These are phyloP conservation scores for Prochilodus magdalenae DNA, from an alignment of 2,113 vertebrate genomes.

Conservation along the genomic window DNA sequence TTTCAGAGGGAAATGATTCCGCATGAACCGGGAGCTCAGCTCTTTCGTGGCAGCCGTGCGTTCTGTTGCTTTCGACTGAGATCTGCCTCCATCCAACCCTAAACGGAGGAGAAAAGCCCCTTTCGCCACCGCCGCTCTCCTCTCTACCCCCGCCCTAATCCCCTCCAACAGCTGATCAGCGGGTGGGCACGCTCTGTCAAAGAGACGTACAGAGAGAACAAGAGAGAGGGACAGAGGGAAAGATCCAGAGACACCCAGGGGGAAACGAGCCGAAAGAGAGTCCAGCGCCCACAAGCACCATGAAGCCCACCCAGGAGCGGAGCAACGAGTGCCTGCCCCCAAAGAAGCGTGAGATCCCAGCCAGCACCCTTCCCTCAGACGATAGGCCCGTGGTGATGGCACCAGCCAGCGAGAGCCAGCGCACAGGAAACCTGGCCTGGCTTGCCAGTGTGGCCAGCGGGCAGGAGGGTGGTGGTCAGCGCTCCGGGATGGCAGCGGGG, in stretches of 20 bases:
- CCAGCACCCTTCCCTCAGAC: constrained; percentile 87
- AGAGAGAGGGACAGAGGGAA: constrained; percentile 41
- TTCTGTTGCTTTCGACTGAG: constrained; percentile 87
- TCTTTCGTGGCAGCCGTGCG: constrained; percentile 90
- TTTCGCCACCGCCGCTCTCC: constrained; percentile 15
- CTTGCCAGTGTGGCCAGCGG: constrained; percentile 80
- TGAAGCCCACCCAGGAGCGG: constrained; percentile 98
- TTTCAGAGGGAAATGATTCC: constrained; percentile 97
- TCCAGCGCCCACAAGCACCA: constrained; percentile 73
- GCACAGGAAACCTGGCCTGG: constrained; percentile 89
- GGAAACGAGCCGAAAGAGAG: constrained; percentile 15
- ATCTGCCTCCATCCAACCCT: constrained; percentile 81
- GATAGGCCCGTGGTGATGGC: constrained; percentile 77
- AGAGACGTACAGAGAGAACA: constrained; percentile 26
- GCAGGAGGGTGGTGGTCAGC: constrained; percentile 71
- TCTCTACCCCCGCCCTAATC: constrained; percentile 38
- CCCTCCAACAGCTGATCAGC: constrained; percentile 33
- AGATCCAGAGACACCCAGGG: constrained; percentile 42
- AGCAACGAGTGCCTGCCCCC: constrained; percentile 99
- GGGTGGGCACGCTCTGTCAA: constrained; percentile 25
- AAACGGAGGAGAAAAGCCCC: constrained; percentile 67
- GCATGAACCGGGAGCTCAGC: constrained; percentile 92
- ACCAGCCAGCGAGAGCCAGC: constrained; percentile 86
- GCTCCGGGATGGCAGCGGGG: constrained; percentile 70
- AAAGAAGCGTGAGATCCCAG: constrained; percentile 94